Conservation (phyloP, 1,140 invertebrate species). For the Bombus difficillimus region DNA sequence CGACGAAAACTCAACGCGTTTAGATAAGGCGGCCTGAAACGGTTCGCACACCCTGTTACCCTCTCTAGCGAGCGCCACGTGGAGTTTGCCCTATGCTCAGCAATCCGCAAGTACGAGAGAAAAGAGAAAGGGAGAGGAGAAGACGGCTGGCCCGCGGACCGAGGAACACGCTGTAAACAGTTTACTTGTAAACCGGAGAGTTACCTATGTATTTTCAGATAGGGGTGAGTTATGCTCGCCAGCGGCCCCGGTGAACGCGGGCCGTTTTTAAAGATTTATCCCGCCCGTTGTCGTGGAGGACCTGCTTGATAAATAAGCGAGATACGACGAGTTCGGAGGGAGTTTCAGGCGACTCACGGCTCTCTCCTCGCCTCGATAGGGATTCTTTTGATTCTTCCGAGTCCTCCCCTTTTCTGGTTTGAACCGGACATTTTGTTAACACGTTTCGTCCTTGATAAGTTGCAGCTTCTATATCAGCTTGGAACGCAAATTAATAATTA, state of each 20-base stretch:
- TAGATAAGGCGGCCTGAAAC: conserved; percentile 74
- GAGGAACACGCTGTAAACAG: conserved; percentile 75
- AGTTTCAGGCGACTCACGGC: background rate
- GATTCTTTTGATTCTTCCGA: conserved; percentile 19
- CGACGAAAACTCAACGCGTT: conserved; percentile 67
- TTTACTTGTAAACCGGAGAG: conserved; percentile 79
- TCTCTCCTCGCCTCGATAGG: background rate
- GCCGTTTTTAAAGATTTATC: conserved; percentile 81
- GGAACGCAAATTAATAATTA: background rate
- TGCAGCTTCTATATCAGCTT: background rate
- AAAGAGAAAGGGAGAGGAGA: background rate
- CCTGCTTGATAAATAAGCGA: conserved; percentile 52
- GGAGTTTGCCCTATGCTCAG: conserved; percentile 68
- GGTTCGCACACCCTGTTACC: conserved; percentile 63
- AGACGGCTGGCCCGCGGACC: conserved; percentile 48
- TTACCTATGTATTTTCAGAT: conserved; percentile 81
- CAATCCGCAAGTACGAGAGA: background rate
- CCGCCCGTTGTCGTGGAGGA: conserved; percentile 48
- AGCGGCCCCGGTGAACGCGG: conserved; percentile 66
- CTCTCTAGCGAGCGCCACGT: conserved; percentile 55
- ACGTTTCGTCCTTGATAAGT: too few relatives aligned
- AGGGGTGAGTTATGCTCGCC: conserved; percentile 78
- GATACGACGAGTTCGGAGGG: conserved; percentile 35
- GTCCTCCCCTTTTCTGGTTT: background rate
- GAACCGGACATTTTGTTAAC: background rate